Evolutionary conservation across 2,888 invertebrate genomes (phyloP).

Genomic region (Cheilosia scutellata): DNA sequence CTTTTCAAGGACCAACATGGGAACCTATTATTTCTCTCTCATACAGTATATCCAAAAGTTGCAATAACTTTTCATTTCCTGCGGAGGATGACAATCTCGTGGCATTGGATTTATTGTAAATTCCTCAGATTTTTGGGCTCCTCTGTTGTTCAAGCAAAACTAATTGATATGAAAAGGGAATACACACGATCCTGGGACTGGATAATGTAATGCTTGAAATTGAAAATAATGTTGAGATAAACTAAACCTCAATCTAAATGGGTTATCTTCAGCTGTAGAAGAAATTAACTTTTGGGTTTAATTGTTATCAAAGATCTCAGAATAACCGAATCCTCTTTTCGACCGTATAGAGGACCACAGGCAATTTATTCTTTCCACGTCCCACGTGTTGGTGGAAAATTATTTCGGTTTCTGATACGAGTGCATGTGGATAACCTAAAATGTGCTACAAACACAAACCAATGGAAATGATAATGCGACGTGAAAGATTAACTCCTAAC

Average conservation of each 20-base stretch:
- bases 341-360: background rate
- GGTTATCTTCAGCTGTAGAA: background rate
- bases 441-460: conserved; percentile 19
- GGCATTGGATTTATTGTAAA: conserved; percentile 2
- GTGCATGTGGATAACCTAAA: background rate
- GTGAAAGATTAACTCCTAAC: conserved; percentile 6
- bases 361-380: conserved; percentile 5
- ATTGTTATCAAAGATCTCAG: background rate
- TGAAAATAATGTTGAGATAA: background rate
- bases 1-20: background rate
- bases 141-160: background rate
- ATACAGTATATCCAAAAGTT: background rate
- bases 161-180: conserved; percentile 8
- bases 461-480: conserved; percentile 1
- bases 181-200: background rate
- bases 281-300: background rate
- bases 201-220: background rate
- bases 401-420: background rate
- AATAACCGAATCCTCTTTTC: background rate
- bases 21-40: background rate
- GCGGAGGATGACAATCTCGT: background rate
- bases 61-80: conserved; percentile 19
- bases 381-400: background rate
- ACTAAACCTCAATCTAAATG: conserved; percentile 3
- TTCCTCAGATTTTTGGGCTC: background rate